phyloP scores from a whole-genome alignment of 2,797 vertebrate genomes.

The Hozukius guyotensis region DNA sequence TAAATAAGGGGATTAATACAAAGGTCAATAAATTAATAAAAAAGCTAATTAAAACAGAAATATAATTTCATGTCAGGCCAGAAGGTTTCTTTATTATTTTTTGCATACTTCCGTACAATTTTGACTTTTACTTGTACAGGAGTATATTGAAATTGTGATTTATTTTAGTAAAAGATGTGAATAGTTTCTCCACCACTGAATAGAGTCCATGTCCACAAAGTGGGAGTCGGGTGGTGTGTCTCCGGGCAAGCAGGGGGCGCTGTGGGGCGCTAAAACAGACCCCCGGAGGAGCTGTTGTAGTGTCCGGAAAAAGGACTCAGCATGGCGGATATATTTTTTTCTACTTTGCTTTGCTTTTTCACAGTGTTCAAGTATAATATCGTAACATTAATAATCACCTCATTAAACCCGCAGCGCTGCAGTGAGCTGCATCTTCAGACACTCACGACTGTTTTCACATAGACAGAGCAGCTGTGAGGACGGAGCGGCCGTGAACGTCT shows the following conservation, averaged over 20 bases:
- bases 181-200: no score
- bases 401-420: rapidly evolving
- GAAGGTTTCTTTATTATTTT: no score
- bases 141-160: not conserved
- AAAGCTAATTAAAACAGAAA: no score
- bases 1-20: no score
- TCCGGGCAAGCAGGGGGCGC: constrained; percentile 34
- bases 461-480: not conserved
- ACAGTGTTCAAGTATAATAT: not conserved
- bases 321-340: constrained; percentile 40
- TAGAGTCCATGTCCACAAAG: no score
- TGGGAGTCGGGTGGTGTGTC: not conserved
- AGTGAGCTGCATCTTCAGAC: rapidly evolving
- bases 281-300: no score
- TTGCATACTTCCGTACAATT: not conserved
- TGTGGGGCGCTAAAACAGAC: not conserved
- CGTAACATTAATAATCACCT: rapidly evolving
- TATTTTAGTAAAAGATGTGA: no score
- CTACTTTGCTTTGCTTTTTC: not conserved
- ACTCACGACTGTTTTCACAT: rapidly evolving
- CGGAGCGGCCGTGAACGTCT: not conserved
- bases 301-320: constrained; percentile 45
- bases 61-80: no score
- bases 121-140: not conserved
- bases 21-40: no score